Base-by-base conservation (phyloP, 2,888 invertebrate genomes). In the Lasioglossum morio region DNA sequence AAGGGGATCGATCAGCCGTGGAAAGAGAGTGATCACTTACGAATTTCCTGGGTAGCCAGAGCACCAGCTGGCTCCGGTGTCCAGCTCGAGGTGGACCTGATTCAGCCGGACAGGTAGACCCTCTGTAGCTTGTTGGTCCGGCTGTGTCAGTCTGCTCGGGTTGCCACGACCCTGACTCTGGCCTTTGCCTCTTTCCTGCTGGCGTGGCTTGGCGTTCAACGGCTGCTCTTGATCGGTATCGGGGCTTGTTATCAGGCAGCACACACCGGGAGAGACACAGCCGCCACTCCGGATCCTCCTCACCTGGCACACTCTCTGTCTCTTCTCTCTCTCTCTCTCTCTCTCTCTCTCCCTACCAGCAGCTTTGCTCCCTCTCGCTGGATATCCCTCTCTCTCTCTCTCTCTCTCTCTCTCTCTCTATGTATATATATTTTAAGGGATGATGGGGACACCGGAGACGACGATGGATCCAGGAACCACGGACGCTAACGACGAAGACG, bases 11-110 rank as follows among this genome's bases (percentile, higher is more conserved):
- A 46, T 19, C 43, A 14, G 27, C 19, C 66, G 34, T 34, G 30
- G 30, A 30, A 66, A 34, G 66, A 66, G 60, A 19, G 30, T 19
- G 66, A 19, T 30, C 77, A 90, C 90, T 91, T 87, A 89, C 90
- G 84, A 84, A 72, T 85, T 77, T 79, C 83, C 75, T 72, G 63
- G 77, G 77, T 78, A 79, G 82, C 82, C 72, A 74, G 66, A 30
- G 77, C 81, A 73, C 82, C 81, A 19, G 19, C 86, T 81, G 82
- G 85, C 78, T 75, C 30, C 73, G 60, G 63, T 66, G 84, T 84
- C 87, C 85, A 84, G 90, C 79, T 80, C 82, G 79, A 66, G 78
- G 72, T 30, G 66, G 16, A 63, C 27, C 27, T 27, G 60, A 30
- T 63, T 63, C 27, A 66, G 66, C 66, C 34, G 34, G 34, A 66